Conservation (phyloP, 2,113 vertebrate genomes). For the Charina bottae region DNA sequence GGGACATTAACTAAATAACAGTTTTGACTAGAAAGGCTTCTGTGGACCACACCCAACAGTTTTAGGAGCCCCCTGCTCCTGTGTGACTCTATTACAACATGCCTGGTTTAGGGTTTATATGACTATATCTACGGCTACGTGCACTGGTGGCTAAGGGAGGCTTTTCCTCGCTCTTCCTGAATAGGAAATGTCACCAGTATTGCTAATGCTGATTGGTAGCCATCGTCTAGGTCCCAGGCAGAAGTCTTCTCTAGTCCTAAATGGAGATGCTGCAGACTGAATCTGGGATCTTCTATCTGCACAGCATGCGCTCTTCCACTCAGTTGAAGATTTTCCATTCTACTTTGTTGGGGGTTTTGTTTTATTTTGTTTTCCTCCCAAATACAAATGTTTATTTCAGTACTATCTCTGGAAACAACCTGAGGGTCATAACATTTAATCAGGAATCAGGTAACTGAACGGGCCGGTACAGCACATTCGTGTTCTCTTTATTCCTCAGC, state of each 20-base stretch:
- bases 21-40: neutral
- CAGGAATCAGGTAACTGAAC: neutral
- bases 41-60: neutral
- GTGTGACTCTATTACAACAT: neutral
- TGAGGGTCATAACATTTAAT: neutral
- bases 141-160: neutral
- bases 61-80: neutral
- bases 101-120: neutral
- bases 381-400: neutral
- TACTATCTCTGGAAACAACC: neutral
- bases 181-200: neutral
- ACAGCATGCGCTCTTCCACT: neutral
- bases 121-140: neutral
- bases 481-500: neutral
- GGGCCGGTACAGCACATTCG: neutral
- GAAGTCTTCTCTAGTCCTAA: neutral
- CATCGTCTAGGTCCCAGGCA: neutral
- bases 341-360: neutral
- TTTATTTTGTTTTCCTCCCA: neutral
- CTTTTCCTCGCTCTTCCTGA: neutral
- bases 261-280: neutral
- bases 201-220: neutral
- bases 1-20: neutral
- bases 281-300: neutral
- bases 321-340: too few species aligned